Base-by-base conservation (phyloP, 2,888 invertebrate species). In the Eupithecia vulgata region DNA sequence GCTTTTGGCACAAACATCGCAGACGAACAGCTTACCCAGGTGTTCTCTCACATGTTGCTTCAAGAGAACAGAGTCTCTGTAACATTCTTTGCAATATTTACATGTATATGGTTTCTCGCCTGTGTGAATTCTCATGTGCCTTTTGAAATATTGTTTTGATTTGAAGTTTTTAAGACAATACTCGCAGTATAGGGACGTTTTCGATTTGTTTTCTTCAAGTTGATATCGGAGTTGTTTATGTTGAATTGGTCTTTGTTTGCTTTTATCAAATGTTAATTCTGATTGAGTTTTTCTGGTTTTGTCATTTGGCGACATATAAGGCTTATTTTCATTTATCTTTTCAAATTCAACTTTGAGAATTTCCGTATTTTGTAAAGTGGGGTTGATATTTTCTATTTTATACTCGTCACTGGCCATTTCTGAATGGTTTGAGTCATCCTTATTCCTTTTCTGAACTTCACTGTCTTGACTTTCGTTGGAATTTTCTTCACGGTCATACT, bases 111-210 rank as follows among this genome's bases (percentile, higher is more conserved):
- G 74, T 4, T 35, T 68, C 48, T 74, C 70, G 21, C 70, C 70
- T 1, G 70, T 71, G 57, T 74, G 74, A 7, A n/a, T 45, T 59
- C 70, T 64, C 0, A 45, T 8, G 34, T 74, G 74, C 21, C 68
- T 59, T 34, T 74, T 74, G 5, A 74, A 68, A 68, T 71, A 74
- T 5, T 17, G 52, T 21, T 66, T 30, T 40, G 70, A 70, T 74
- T 45, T 68, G 45, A 65, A 71, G 13, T 10, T 30, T 68, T 74
- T 74, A 7, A 68, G 68, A 35, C 74, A 74, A 48, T 45, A 68
- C n/a, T 37, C 30, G 37, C 74, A 74, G 15, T 65, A 64, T 10
- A 62, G 62, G 17, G 8, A 5, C 17, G 15, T 62, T 62, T 34
- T 62, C 5, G 35, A 62, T 10, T 62, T 62, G 34, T 35, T 37